These are phyloP conservation scores for Lepidochrysops patricia DNA, from an alignment of 2,888 invertebrate species.

Conservation along the genomic window DNA sequence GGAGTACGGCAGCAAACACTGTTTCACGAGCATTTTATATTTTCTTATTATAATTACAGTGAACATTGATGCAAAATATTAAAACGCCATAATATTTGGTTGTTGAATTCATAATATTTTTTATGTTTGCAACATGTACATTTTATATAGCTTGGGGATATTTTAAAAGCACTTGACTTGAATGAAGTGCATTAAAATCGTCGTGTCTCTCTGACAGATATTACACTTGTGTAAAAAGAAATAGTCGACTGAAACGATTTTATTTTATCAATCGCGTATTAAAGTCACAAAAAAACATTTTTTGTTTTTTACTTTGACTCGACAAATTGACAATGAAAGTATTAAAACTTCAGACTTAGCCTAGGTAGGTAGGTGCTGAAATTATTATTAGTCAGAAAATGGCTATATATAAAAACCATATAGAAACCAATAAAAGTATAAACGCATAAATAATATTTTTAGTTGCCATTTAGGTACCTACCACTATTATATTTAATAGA, in stretches of 20 bases:
- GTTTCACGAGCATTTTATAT: too few relatives aligned
- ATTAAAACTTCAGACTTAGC: too few relatives aligned
- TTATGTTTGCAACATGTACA: slow-evolving; percentile 12
- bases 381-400: too few relatives aligned
- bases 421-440: too few relatives aligned
- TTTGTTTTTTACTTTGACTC: too few relatives aligned
- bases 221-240: not conserved
- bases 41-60: too few relatives aligned
- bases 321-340: not conserved
- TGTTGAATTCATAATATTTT: slow-evolving; percentile 1
- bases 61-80: too few relatives aligned
- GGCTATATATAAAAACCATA: too few relatives aligned
- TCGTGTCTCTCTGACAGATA: slow-evolving; percentile 8
- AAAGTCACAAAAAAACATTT: too few relatives aligned
- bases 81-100: slow-evolving; percentile 6
- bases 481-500: not conserved
- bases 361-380: too few relatives aligned
- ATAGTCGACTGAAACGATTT: not conserved
- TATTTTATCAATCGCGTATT: not conserved
- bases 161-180: slow-evolving; percentile 13
- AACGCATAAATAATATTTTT: too few relatives aligned
- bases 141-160: slow-evolving; percentile 12
- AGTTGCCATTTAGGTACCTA: not conserved
- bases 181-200: slow-evolving; percentile 11
- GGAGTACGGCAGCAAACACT: too few relatives aligned